Percentiles rank a stretch among this genome's conserved stretches.
phyloP scores from a whole-genome alignment of 1,140 invertebrate species.

The Panulirus ornatus region DNA sequence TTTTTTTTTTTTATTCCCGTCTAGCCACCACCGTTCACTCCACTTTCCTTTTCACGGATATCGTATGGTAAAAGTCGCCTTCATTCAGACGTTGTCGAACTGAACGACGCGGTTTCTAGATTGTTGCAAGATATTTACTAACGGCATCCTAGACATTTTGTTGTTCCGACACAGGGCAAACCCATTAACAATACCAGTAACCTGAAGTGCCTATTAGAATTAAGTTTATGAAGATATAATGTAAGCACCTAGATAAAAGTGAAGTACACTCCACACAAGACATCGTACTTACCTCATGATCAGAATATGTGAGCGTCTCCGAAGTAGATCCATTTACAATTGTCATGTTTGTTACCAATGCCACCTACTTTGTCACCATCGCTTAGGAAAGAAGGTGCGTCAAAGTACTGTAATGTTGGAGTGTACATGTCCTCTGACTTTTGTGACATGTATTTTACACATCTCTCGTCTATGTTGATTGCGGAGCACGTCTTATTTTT shows the following conservation, averaged over 20 bases:
- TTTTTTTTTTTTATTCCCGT: too few relatives aligned
- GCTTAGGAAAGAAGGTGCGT: not conserved
- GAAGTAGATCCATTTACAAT: not conserved
- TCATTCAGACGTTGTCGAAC: too few relatives aligned
- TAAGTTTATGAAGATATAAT: not conserved
- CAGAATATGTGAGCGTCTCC: slow-evolving; percentile 28
- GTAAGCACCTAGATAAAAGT: not conserved
- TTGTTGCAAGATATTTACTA: too few relatives aligned
- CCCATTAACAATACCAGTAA: slow-evolving; percentile 5
- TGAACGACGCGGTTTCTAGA: too few relatives aligned
- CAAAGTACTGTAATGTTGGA: slow-evolving; percentile 1
- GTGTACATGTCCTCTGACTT: slow-evolving; percentile 6
- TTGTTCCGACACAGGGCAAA: not conserved
- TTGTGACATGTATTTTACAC: not conserved
- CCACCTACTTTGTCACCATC: too few relatives aligned
- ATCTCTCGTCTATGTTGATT: slow-evolving; percentile 21
- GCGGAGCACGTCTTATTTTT: not conserved
- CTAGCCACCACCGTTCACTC: too few relatives aligned
- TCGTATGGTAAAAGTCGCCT: too few relatives aligned
- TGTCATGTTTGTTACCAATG: slow-evolving; percentile 25
- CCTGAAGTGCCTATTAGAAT: not conserved
- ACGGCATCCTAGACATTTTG: too few relatives aligned
- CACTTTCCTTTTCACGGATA: too few relatives aligned
- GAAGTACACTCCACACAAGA: not conserved
- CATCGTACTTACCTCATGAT: slow-evolving; percentile 32